phyloP scores from a whole-genome alignment of 1,140 invertebrate species.

The Metopolophium dirhodum region DNA sequence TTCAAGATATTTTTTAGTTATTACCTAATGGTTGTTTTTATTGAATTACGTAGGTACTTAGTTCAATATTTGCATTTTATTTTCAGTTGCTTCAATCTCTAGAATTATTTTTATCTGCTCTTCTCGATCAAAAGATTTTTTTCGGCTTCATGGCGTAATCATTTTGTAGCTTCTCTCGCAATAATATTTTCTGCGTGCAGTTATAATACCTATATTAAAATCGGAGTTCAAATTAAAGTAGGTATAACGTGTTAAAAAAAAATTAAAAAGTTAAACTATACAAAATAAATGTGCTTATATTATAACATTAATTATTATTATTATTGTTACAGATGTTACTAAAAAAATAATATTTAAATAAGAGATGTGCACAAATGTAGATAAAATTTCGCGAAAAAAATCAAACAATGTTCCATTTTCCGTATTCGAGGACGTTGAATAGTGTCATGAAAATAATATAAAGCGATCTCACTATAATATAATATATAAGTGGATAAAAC shows the following conservation, averaged over 20 bases:
- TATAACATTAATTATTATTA: neutral
- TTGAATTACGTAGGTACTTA: neutral
- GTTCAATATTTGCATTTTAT: neutral
- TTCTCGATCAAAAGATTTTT: neutral
- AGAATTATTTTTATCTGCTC: neutral
- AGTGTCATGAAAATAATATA: neutral
- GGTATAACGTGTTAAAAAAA: neutral
- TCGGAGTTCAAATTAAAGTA: too few relatives aligned
- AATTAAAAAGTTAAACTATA: too few relatives aligned
- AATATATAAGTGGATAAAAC: too few relatives aligned
- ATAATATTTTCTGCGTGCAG: neutral
- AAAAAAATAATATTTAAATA: neutral
- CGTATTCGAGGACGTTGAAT: neutral
- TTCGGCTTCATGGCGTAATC: neutral
- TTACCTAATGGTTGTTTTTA: neutral
- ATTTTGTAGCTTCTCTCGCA: neutral
- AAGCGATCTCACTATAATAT: neutral
- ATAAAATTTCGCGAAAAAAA: too few relatives aligned
- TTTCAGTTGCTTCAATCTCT: neutral
- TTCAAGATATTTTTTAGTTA: neutral
- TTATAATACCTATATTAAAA: neutral
- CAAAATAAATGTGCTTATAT: neutral
- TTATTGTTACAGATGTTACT: neutral
- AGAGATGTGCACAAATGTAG: neutral
- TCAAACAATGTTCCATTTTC: neutral